phyloP scores from a whole-genome alignment of 2,888 invertebrate species.

The Melieria crassipennis region DNA sequence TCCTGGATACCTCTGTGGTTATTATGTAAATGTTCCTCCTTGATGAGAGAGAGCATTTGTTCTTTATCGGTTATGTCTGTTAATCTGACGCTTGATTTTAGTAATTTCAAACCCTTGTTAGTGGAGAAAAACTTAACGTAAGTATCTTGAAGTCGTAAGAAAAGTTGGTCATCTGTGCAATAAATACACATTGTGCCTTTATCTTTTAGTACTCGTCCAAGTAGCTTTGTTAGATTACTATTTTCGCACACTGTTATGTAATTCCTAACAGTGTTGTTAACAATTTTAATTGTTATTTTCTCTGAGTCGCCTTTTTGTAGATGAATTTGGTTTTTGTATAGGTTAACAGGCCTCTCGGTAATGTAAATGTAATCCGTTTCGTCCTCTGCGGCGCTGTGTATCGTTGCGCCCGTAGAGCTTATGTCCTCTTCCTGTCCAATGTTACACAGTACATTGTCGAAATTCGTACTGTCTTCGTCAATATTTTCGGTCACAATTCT shows the following conservation, averaged over 20 bases:
- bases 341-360: neutral
- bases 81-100: too few relatives aligned
- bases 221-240: too few relatives aligned
- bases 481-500: slow-evolving; percentile 26
- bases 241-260: neutral
- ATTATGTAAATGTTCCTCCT: neutral
- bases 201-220: too few relatives aligned
- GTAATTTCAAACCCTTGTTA: too few relatives aligned
- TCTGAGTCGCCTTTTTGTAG: slow-evolving; percentile 2
- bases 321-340: neutral
- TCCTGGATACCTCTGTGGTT: neutral
- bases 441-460: neutral
- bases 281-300: slow-evolving; percentile 10
- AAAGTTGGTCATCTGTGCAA: too few relatives aligned
- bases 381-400: neutral
- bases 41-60: neutral
- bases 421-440: neutral
- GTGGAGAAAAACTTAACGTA: too few relatives aligned
- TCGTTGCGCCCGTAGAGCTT: too few relatives aligned
- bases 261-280: slow-evolving; percentile 10
- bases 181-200: too few relatives aligned
- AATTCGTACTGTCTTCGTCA: neutral
- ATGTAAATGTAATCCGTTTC: neutral
- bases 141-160: too few relatives aligned
- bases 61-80: too few relatives aligned